A percentile compares a stretch with the other conserved stretches of the same genome.
Conservation (phyloP, 2,797 vertebrate species). For the Delichon dasypus region DNA sequence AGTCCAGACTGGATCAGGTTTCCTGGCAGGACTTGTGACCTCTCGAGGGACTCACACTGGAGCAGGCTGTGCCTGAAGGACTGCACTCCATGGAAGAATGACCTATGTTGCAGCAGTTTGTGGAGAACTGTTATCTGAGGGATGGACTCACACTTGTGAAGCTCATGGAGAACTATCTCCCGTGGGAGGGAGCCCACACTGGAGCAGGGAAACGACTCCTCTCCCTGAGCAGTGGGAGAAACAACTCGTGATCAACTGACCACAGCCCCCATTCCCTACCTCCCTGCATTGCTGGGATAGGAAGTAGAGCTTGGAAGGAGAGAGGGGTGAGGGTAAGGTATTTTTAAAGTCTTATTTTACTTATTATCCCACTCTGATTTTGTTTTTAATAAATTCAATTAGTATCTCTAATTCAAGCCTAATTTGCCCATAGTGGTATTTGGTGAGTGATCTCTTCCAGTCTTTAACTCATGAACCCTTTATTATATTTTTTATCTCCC, state of each 20-base stretch:
- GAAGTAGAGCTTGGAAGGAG: not conserved
- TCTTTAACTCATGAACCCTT: not conserved
- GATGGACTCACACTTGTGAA: not conserved
- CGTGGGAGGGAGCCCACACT: rapidly evolving
- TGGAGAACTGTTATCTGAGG: not conserved
- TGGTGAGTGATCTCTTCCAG: not conserved
- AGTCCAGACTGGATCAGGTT: not conserved
- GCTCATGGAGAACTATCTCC: not conserved
- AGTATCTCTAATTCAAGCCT: not conserved
- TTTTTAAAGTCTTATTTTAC: not conserved
- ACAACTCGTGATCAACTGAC: not conserved
- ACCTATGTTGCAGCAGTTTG: not conserved
- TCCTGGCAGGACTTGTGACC: not conserved
- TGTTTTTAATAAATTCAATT: not conserved
- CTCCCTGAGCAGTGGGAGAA: not conserved
- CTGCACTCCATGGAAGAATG: not conserved
- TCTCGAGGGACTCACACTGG: rapidly evolving
- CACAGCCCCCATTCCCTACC: not conserved
- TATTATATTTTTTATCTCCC: not conserved
- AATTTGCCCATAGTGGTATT: not conserved
- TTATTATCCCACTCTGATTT: not conserved
- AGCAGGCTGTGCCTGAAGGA: not conserved
- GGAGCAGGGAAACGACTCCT: not conserved
- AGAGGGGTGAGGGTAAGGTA: not conserved
- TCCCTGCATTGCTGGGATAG: too few species aligned